These are phyloP conservation scores for Oryzaephilus surinamensis DNA, from an alignment of 1,140 invertebrate species.

Conservation along the genomic window DNA sequence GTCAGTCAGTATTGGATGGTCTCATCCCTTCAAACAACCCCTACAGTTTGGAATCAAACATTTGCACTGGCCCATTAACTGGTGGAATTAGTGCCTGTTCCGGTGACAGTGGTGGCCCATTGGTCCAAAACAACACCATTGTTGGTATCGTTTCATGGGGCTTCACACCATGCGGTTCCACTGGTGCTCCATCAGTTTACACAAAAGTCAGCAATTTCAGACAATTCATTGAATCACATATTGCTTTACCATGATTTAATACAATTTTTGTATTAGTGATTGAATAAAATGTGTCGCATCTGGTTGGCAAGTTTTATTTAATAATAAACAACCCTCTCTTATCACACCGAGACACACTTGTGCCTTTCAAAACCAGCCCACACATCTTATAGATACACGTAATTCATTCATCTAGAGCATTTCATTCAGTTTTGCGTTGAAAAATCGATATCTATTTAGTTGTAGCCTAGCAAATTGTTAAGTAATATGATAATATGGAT, in stretches of 20 bases:
- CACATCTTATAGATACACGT: no score
- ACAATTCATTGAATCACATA: constrained; percentile 3
- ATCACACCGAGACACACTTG: no score
- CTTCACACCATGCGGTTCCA: constrained; percentile 52
- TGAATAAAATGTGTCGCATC: no score
- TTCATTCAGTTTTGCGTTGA: no score
- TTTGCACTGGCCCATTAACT: constrained; percentile 50
- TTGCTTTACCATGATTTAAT: no score
- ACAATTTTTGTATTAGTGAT: constrained; percentile 1
- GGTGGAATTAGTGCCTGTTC: constrained; percentile 49
- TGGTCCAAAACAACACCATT: constrained; percentile 39
- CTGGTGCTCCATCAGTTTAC: constrained; percentile 56
- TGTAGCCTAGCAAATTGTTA: no score
- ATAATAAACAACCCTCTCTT: no score
- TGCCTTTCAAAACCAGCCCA: no score
- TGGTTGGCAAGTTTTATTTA: no score
- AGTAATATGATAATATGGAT: no score
- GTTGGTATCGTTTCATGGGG: constrained; percentile 73
- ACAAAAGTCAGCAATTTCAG: constrained; percentile 45
- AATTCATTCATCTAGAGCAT: no score
- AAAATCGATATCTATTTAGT: no score
- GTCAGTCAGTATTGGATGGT: constrained; percentile 20
- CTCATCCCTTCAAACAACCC: constrained; percentile 17
- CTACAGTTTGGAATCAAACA: constrained; percentile 35
- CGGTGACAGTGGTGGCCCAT: constrained; percentile 57